Percentiles rank a stretch among this genome's conserved stretches.
Evolutionary conservation across 2,888 invertebrate genomes (phyloP).

Genomic region (Marronus borbonicus): DNA sequence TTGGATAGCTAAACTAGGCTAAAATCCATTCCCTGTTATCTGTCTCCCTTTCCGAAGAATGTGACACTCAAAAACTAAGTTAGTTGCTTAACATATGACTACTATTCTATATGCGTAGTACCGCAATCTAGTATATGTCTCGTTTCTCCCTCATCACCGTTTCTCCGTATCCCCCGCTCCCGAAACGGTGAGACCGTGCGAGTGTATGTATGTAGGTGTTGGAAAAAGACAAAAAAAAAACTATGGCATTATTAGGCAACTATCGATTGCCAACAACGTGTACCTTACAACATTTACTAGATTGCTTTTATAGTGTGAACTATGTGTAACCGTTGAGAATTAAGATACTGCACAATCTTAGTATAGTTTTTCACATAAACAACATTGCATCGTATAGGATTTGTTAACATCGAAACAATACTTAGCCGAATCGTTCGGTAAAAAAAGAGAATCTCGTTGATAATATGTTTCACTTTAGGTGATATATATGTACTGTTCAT

Average conservation of each 20-base stretch:
- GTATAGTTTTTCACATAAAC: slow-evolving; percentile 14
- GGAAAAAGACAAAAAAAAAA: background rate
- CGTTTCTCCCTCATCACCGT: background rate
- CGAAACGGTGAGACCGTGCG: background rate
- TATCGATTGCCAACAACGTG: slow-evolving; percentile 26
- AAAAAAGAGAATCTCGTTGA: slow-evolving; percentile 16
- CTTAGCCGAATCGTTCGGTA: slow-evolving; percentile 23
- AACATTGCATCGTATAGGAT: background rate
- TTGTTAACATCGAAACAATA: slow-evolving; percentile 31
- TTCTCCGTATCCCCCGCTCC: background rate
- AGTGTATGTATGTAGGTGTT: background rate
- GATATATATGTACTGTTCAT: slow-evolving; percentile 27
- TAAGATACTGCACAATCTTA: slow-evolving; percentile 29
- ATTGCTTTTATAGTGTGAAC: slow-evolving; percentile 44
- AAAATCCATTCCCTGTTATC: no score
- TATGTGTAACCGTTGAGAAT: slow-evolving; percentile 39
- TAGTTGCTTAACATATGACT: background rate
- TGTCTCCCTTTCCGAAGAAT: no score
- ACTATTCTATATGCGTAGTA: background rate
- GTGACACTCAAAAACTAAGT: no score
- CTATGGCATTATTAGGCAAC: slow-evolving; percentile 25
- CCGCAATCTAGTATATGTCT: background rate
- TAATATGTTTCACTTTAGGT: slow-evolving; percentile 7
- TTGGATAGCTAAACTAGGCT: no score
- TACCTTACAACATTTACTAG: slow-evolving; percentile 35